Evolutionary conservation across 2,113 vertebrate genomes (phyloP).

Genomic region (Barnardius zonarius): DNA sequence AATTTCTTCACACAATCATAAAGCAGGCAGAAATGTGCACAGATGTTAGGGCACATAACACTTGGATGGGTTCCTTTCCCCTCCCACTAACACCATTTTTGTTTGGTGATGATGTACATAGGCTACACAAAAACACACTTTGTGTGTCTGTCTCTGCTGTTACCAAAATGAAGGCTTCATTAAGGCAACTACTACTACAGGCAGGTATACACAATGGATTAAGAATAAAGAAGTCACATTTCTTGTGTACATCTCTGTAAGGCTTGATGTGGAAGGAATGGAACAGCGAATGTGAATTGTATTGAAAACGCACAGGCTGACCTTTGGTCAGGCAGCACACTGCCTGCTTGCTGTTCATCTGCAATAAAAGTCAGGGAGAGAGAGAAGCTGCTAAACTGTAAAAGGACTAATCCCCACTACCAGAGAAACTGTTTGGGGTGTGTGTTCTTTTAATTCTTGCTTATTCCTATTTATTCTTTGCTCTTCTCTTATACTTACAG

Average conservation of each 20-base stretch:
- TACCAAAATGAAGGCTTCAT: background rate
- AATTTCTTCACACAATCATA: background rate
- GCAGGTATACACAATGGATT: background rate
- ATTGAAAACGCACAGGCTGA: background rate
- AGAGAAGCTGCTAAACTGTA: background rate
- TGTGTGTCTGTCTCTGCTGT: background rate
- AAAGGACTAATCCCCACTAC: background rate
- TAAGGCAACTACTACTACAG: background rate
- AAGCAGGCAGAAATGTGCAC: background rate
- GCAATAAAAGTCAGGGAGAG: background rate
- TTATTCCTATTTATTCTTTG: background rate
- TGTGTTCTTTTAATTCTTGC: background rate
- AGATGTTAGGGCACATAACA: background rate
- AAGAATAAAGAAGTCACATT: background rate
- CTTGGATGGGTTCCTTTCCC: background rate
- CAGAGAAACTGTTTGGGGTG: background rate
- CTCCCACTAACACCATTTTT: background rate
- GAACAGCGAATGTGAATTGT: accelerated
- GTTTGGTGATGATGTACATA: background rate
- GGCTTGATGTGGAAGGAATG: background rate
- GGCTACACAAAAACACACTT: background rate
- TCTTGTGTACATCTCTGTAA: background rate
- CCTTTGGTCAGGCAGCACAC: background rate
- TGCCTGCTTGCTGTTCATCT: background rate
- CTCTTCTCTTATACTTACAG: background rate